Percentiles rank a stretch among this genome's conserved stretches.
phyloP scores from a whole-genome alignment of 2,113 vertebrate genomes.

The Stegostoma tigrinum region DNA sequence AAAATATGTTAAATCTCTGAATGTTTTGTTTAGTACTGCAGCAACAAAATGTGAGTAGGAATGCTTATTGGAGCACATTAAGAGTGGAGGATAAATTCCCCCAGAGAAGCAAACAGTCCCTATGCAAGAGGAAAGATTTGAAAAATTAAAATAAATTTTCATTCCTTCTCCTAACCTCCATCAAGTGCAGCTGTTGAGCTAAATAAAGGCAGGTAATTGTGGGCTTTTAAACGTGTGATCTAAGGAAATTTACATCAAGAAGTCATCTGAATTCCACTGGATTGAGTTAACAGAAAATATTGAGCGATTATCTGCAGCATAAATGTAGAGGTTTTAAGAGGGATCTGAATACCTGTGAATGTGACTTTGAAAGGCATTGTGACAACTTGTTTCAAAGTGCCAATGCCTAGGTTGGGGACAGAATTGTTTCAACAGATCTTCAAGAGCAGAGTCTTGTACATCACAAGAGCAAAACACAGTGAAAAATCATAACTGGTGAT shows the following conservation, averaged over 20 bases:
- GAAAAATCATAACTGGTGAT: not conserved
- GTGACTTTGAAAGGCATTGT: not conserved
- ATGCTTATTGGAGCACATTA: not conserved
- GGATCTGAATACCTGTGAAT: not conserved
- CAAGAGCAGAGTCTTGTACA: not conserved
- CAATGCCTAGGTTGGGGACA: not conserved
- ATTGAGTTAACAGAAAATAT: not conserved
- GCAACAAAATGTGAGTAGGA: not conserved
- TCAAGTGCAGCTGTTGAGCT: not conserved
- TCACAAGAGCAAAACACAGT: not conserved
- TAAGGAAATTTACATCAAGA: not conserved
- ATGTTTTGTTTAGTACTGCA: not conserved
- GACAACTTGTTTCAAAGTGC: not conserved
- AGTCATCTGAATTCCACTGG: not conserved
- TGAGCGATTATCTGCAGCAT: not conserved
- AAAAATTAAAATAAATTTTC: not conserved
- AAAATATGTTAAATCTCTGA: not conserved
- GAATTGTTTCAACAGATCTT: not conserved
- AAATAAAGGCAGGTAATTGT: not conserved
- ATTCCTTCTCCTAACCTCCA: too few species aligned
- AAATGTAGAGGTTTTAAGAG: not conserved
- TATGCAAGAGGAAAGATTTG: not conserved
- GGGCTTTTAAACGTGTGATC: not conserved
- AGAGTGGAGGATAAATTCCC: not conserved
- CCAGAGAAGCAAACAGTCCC: not conserved